Conservation (phyloP, 2,113 vertebrate genomes). For the Entelurus aequoreus region DNA sequence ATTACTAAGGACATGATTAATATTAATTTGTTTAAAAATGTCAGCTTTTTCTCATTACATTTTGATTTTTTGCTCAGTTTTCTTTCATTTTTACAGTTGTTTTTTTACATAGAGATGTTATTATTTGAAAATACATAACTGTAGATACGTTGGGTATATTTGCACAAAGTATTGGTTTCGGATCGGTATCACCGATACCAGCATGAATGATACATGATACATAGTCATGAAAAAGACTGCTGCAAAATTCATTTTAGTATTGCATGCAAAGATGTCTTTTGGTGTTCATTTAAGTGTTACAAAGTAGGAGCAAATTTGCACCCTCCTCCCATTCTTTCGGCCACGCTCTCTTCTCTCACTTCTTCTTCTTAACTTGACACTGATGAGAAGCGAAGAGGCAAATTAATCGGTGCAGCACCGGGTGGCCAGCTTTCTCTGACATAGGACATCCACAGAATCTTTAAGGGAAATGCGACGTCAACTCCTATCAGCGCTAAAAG, state of each 20-base stretch:
- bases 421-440: conserved; percentile 55
- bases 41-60: no score
- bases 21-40: no score
- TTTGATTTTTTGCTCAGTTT: no score
- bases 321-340: conserved; percentile 4
- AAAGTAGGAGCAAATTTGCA: conserved; percentile 10
- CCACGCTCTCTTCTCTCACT: conserved; percentile 21
- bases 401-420: conserved; percentile 63
- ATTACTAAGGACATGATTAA: no score
- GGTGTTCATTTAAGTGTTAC: conserved; percentile 38
- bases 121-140: no score
- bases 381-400: conserved; percentile 72
- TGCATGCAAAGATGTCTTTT: conserved; percentile 30
- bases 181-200: no score
- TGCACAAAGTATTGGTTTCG: no score
- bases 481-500: conserved; percentile 57
- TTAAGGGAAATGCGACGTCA: conserved; percentile 64
- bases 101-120: no score
- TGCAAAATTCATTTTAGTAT: conserved; percentile 4
- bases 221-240: conserved; percentile 1
- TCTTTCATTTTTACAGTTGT: no score
- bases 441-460: conserved; percentile 65
- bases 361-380: conserved; percentile 48
- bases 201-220: no score
- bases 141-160: no score